phyloP scores from a whole-genome alignment of 2,113 vertebrate species.

The Epinephelus lanceolatus region DNA sequence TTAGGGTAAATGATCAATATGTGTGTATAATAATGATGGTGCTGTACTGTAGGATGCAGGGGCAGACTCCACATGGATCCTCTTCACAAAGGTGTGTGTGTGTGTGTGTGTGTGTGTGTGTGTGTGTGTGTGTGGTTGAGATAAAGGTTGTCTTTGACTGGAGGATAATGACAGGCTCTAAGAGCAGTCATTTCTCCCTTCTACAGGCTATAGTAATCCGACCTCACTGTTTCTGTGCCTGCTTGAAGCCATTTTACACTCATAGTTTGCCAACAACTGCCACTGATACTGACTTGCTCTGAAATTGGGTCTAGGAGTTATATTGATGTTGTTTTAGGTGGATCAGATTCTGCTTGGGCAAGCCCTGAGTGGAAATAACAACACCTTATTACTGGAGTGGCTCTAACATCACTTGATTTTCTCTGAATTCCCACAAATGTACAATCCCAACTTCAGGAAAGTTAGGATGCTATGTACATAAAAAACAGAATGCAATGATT shows the following conservation, averaged over 20 bases:
- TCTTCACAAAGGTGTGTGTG: slow-evolving; percentile 7
- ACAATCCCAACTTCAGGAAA: too few species aligned
- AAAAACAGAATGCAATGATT: too few species aligned
- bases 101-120: slow-evolving; percentile 1
- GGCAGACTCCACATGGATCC: slow-evolving; percentile 1
- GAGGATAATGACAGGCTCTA: slow-evolving; percentile 23
- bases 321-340: neutral
- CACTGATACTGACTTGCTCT: neutral
- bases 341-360: neutral
- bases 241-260: slow-evolving; percentile 3
- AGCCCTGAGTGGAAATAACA: neutral
- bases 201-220: slow-evolving; percentile 1
- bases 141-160: slow-evolving; percentile 42
- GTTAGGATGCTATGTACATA: too few species aligned
- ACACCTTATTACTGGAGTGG: neutral
- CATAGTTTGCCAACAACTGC: neutral
- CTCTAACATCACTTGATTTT: neutral
- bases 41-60: neutral
- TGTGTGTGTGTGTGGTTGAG: neutral
- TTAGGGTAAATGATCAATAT: slow-evolving; percentile 24
- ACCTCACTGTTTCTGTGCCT: slow-evolving; percentile 15
- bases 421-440: neutral
- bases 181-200: slow-evolving; percentile 22
- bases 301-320: neutral
- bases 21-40: slow-evolving; percentile 26